A percentile compares a stretch with the other conserved stretches of the same genome.
Evolutionary conservation across 1,140 invertebrate species (phyloP).

Genomic region (Brachionus manjavacas): DNA sequence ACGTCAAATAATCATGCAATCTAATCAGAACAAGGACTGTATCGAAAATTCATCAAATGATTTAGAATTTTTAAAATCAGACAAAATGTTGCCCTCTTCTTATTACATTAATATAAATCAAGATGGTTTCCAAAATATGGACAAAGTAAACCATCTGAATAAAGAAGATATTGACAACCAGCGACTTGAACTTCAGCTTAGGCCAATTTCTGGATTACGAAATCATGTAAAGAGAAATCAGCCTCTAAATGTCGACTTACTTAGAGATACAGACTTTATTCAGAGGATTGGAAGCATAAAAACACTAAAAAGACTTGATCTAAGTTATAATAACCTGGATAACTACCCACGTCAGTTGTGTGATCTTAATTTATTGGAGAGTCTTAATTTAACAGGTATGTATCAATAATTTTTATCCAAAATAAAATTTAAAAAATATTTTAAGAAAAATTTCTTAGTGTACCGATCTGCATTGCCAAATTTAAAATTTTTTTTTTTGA

Average conservation of each 20-base stretch:
- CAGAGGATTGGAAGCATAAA: constrained; percentile 26
- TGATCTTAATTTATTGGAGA: constrained; percentile 8
- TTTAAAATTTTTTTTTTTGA: too few relatives aligned
- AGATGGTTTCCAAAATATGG: constrained; percentile 35
- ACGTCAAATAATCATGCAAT: not conserved
- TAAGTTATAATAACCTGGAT: constrained; percentile 20
- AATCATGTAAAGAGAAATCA: constrained; percentile 32
- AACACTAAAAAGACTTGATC: constrained; percentile 37
- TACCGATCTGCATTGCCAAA: too few relatives aligned
- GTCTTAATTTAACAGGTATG: not conserved
- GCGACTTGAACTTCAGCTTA: not conserved
- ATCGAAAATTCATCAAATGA: not conserved
- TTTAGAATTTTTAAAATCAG: not conserved
- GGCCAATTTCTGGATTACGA: not conserved
- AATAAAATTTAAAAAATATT: not conserved
- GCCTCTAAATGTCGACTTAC: not conserved
- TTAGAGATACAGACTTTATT: constrained; percentile 17
- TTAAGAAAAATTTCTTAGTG: too few relatives aligned
- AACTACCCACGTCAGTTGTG: constrained; percentile 17
- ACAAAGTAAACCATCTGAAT: not conserved
- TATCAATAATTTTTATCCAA: not conserved
- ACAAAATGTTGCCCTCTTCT: not conserved
- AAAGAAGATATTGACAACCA: not conserved
- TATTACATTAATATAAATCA: constrained; percentile 25
- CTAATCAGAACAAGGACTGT: not conserved